Conservation (phyloP, 2,113 vertebrate genomes). For the Thryonomys swinderianus region DNA sequence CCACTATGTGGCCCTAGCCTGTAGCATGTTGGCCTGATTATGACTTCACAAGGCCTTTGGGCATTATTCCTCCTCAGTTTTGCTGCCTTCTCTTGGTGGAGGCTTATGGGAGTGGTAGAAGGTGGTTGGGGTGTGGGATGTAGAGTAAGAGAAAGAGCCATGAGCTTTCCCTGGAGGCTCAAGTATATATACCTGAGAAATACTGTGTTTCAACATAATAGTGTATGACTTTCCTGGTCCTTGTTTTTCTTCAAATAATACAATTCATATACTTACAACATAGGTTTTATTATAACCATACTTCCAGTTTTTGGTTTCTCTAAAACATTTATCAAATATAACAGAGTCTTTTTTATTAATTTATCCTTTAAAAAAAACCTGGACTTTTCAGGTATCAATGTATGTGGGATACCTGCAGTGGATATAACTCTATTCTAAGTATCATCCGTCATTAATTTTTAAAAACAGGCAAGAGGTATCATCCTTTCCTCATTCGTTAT, state of each 20-base stretch:
- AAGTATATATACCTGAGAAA: conserved; percentile 10
- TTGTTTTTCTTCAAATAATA: not conserved
- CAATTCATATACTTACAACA: conserved; percentile 37
- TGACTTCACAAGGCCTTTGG: not conserved
- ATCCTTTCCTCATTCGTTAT: not conserved
- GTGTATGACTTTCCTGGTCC: not conserved
- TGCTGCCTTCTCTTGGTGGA: not conserved
- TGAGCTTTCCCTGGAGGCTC: not conserved
- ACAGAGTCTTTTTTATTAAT: not conserved
- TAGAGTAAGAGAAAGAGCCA: not conserved
- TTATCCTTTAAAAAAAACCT: not conserved
- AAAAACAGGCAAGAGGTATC: not conserved
- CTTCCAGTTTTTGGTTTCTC: not conserved
- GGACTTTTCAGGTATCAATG: not conserved
- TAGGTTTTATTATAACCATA: not conserved
- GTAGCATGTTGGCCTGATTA: not conserved
- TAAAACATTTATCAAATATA: not conserved
- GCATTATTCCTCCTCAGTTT: not conserved
- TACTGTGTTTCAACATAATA: not conserved
- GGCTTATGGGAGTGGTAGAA: not conserved
- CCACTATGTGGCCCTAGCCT: not conserved
- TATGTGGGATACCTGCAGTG: not conserved
- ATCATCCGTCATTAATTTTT: not conserved
- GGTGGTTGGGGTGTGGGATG: no score
- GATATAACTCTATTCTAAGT: not conserved